A percentile compares a stretch with the other conserved stretches of the same genome.
phyloP scores from a whole-genome alignment of 2,797 vertebrate species.

The Phrynocephalus forsythii region DNA sequence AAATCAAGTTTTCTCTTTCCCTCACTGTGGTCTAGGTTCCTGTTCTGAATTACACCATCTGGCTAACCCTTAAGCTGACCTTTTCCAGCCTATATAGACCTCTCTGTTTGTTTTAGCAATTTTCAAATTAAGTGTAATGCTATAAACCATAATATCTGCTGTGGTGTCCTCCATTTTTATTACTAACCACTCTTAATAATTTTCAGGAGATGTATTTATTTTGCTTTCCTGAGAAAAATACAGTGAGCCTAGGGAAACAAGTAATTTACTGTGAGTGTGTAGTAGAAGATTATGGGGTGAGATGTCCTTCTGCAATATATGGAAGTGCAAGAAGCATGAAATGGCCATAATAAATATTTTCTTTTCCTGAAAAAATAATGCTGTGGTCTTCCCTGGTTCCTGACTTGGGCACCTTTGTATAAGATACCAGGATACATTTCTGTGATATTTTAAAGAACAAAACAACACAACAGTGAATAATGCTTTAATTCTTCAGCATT shows the following conservation, averaged over 20 bases:
- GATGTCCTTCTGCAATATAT: background rate
- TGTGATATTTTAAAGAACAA: slow-evolving; percentile 14
- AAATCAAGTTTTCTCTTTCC: background rate
- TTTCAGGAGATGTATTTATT: background rate
- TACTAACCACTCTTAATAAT: background rate
- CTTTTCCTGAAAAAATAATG: background rate
- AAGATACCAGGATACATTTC: background rate
- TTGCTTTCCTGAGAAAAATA: background rate
- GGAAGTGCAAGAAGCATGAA: background rate
- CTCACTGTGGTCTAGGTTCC: background rate
- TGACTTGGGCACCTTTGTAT: background rate
- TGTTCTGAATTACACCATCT: background rate
- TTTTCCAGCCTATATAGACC: background rate
- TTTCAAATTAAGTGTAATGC: background rate
- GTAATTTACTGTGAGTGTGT: background rate
- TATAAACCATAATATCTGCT: background rate
- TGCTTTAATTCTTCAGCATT: slow-evolving; percentile 19
- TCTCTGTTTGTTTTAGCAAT: background rate
- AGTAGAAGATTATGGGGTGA: background rate
- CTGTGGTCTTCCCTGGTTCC: background rate
- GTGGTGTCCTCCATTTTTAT: background rate
- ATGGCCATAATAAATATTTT: background rate
- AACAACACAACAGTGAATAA: slow-evolving; percentile 15
- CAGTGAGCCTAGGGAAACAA: background rate
- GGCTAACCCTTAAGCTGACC: background rate